phyloP scores from a whole-genome alignment of 2,888 invertebrate species.

The Elysia crispata region DNA sequence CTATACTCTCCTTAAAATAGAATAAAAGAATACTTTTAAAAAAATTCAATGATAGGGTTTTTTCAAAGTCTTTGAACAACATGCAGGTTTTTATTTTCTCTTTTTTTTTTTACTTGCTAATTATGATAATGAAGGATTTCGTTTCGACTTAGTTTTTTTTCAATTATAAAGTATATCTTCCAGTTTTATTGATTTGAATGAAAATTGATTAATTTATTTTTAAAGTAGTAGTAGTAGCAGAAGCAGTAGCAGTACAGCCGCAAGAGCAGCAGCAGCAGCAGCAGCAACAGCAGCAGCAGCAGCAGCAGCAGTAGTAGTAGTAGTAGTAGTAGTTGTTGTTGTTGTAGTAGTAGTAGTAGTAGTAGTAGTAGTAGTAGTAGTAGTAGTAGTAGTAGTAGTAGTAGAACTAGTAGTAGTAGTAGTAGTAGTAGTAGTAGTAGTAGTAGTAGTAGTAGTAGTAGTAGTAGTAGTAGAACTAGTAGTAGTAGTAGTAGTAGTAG shows the following conservation, averaged over 20 bases:
- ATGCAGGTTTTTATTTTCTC: no score
- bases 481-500: conserved; percentile 1
- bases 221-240: not conserved
- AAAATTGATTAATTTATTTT: no score
- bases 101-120: no score
- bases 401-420: not conserved
- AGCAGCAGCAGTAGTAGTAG: not conserved
- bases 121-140: no score
- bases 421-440: conserved; percentile 1
- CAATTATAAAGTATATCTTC: no score
- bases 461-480: conserved; percentile 4
- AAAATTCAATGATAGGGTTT: not conserved
- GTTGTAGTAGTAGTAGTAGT: not conserved
- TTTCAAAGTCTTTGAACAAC: no score
- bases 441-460: not conserved
- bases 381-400: conserved; percentile 4
- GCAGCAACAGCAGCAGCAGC: not conserved
- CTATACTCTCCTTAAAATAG: no score
- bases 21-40: not conserved
- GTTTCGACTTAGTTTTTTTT: no score
- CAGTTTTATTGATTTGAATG: no score
- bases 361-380: conserved; percentile 1
- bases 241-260: not conserved
- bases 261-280: not conserved
- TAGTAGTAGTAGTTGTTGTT: conserved; percentile 6